Base-by-base conservation (phyloP, 2,888 invertebrate genomes). In the Bhutanitis thaidina region DNA sequence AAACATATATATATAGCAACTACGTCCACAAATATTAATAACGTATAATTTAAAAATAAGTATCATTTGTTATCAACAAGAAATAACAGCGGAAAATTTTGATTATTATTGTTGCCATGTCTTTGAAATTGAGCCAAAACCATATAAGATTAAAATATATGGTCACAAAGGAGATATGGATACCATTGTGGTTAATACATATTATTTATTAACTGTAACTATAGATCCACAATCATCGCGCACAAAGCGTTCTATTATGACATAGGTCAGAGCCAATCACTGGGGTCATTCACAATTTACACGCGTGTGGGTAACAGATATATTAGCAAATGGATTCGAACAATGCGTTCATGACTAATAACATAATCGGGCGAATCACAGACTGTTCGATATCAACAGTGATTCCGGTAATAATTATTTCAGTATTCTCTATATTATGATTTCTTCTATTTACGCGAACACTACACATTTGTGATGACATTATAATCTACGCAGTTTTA, bases 301-400 rank as follows among this genome's bases (percentile, higher is more conserved):
- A 43, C 35, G 39, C 13, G 57, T 53, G 13, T 30, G 48, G 44
- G 45, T 46, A 43, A 52, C 49, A 49, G 59, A 65, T n/a, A 68
- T 71, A 76, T 76, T 74, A 75, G 69, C 71, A 69, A 74, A 76
- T 73, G 69, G 66, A 54, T 69, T 61, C 46, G 52, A 56, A 58
- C 63, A 58, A 57, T 58, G 53, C 54, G 29, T 38, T 9, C 25
- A 29, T 32, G 37, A 20, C 47, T 43, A 43, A 35, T 16, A 32
- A 7, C 30, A 16, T 15, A 34, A 44, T 49, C 49, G 14, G 38
- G 10, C 16, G 27, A 20, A 40, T 39, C 39, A 36, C 32, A 35
- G 29, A 38, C 13, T 1, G 14, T 3, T 20, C 5, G 5, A 20
- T 20, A 20, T 3, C 20, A 20, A n/a, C 5, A 5, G 20, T 5